Percentiles rank a stretch among this genome's conserved stretches.
Evolutionary conservation across 2,113 vertebrate species (phyloP).

Genomic region (Pipa parva): DNA sequence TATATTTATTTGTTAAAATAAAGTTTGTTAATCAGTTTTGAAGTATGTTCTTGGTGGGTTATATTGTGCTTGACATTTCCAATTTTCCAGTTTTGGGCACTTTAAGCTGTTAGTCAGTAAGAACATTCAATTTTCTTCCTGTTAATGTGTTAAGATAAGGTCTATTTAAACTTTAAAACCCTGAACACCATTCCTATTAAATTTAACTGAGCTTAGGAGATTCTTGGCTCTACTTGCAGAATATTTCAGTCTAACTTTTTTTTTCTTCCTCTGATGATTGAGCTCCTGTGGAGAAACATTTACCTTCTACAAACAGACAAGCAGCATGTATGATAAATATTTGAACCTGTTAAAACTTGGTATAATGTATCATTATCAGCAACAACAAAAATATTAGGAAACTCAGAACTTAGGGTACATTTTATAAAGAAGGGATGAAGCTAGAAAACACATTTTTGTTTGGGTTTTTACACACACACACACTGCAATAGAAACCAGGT

Average conservation of each 20-base stretch:
- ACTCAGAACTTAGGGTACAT: no score
- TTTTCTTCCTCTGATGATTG: neutral
- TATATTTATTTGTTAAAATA: constrained; percentile 18
- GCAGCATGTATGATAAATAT: no score
- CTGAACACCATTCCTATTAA: constrained; percentile 35
- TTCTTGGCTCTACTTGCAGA: constrained; percentile 30
- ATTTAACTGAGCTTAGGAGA: constrained; percentile 35
- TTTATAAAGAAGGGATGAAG: no score
- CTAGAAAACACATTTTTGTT: no score
- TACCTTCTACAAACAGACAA: no score
- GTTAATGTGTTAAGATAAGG: constrained; percentile 41
- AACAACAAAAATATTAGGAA: no score
- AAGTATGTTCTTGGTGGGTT: constrained; percentile 10
- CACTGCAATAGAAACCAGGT: no score
- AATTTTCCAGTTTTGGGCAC: constrained; percentile 33
- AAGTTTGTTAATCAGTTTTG: constrained; percentile 27
- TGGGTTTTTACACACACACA: no score
- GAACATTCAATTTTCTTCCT: constrained; percentile 37
- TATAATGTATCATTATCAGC: no score
- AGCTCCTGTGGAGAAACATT: neutral
- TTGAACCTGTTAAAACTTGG: no score
- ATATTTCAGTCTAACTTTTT: constrained; percentile 34
- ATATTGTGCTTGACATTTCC: constrained; percentile 35
- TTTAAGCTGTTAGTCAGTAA: constrained; percentile 39
- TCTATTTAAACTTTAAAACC: constrained; percentile 43